A percentile compares a stretch with the other conserved stretches of the same genome.
These are phyloP conservation scores for Hemistola chrysoprasaria DNA, from an alignment of 2,888 invertebrate genomes.

Conservation along the genomic window DNA sequence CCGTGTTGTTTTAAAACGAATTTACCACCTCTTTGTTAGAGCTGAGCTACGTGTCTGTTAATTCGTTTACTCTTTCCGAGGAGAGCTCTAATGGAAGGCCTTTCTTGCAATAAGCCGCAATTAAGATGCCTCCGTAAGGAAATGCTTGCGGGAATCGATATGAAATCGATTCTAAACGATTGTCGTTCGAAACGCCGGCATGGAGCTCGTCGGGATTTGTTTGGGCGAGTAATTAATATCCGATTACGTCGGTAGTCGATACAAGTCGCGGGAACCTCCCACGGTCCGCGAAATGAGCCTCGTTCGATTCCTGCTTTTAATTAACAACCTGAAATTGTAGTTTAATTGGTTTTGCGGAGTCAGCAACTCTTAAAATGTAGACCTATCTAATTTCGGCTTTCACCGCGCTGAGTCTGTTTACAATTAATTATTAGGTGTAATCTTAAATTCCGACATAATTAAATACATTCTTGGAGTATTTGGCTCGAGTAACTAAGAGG, in stretches of 20 bases:
- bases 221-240: slow-evolving; percentile 44
- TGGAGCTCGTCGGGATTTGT: slow-evolving; percentile 33
- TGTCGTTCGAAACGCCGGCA: slow-evolving; percentile 26
- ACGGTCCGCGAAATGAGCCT: slow-evolving; percentile 28
- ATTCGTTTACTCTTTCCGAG: slow-evolving; percentile 75
- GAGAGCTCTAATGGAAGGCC: slow-evolving; percentile 68
- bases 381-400: slow-evolving; percentile 9
- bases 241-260: slow-evolving; percentile 34
- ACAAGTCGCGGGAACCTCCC: slow-evolving; percentile 23
- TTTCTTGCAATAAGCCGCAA: slow-evolving; percentile 77
- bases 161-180: slow-evolving; percentile 38
- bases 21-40: slow-evolving; percentile 63
- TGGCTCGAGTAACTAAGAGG: slow-evolving; percentile 11
- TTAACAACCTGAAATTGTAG: slow-evolving; percentile 25
- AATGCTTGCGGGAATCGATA: slow-evolving; percentile 48
- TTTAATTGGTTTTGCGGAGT: slow-evolving; percentile 15
- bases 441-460: slow-evolving; percentile 9
- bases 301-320: slow-evolving; percentile 28
- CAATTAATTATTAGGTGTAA: slow-evolving; percentile 15
- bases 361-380: slow-evolving; percentile 19
- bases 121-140: slow-evolving; percentile 69
- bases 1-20: slow-evolving; percentile 68
- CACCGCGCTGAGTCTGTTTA: slow-evolving; percentile 8
- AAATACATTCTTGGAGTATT: slow-evolving; percentile 15
- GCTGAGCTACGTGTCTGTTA: slow-evolving; percentile 68